A percentile compares a stretch with the other conserved stretches of the same genome.
These are phyloP conservation scores for Leptatherina wallacei DNA, from an alignment of 2,797 vertebrate species.

Conservation along the genomic window DNA sequence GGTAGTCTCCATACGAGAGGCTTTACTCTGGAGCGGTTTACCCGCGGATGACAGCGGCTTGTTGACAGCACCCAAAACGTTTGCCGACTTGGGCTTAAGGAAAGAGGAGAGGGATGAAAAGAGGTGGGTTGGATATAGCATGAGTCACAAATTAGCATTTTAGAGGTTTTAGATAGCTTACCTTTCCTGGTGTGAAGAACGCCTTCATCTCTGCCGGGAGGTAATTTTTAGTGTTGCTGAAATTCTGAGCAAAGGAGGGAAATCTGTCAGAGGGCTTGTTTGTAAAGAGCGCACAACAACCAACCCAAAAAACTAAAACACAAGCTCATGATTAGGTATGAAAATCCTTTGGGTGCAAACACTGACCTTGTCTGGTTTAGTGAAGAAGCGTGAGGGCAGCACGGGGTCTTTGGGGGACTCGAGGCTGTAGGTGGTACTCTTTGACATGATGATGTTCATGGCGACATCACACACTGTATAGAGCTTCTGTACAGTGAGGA, in stretches of 20 bases:
- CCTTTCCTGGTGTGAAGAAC: slow-evolving; percentile 98
- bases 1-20: slow-evolving; percentile 96
- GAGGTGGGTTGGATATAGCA: not conserved
- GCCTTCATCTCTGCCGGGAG: slow-evolving; percentile 98
- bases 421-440: slow-evolving; percentile 98
- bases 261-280: slow-evolving; percentile 15
- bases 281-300: not conserved
- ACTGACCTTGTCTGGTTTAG: slow-evolving; percentile 96
- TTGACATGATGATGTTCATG: slow-evolving; percentile 98
- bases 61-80: slow-evolving; percentile 97
- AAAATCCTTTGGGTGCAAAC: not conserved
- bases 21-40: slow-evolving; percentile 95
- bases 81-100: slow-evolving; percentile 94
- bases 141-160: not conserved
- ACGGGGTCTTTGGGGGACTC: slow-evolving; percentile 99
- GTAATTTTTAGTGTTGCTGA: slow-evolving; percentile 98
- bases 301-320: not conserved
- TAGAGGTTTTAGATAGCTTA: slow-evolving; percentile 47
- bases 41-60: slow-evolving; percentile 97
- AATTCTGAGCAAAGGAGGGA: slow-evolving; percentile 84
- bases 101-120: not conserved
- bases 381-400: slow-evolving; percentile 94
- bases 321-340: not conserved
- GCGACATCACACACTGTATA: slow-evolving; percentile 99
- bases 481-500: slow-evolving; percentile 85